Evolutionary conservation across 2,797 vertebrate genomes (phyloP).

Genomic region (Ctenopoma multispine): DNA sequence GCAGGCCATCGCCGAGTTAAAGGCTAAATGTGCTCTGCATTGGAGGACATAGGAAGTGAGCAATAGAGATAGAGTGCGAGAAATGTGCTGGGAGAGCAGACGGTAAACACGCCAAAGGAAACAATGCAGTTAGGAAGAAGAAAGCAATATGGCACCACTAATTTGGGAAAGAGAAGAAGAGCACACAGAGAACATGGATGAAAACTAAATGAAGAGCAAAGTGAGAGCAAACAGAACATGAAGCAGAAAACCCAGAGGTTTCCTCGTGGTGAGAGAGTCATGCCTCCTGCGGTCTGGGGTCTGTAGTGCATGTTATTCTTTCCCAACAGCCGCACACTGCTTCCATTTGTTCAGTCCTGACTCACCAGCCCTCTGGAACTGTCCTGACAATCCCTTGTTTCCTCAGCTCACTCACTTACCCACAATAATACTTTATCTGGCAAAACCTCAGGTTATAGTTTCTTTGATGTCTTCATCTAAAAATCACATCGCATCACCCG

Average conservation of each 20-base stretch:
- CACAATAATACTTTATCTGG: slow-evolving; percentile 3
- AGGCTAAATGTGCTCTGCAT: slow-evolving; percentile 29
- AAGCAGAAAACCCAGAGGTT: slow-evolving; percentile 68
- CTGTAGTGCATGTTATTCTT: slow-evolving; percentile 69
- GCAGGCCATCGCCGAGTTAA: slow-evolving; percentile 37
- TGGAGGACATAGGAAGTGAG: slow-evolving; percentile 22
- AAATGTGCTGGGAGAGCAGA: background rate
- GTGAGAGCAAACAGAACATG: slow-evolving; percentile 46
- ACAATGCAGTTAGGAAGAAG: background rate
- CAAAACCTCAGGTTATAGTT: slow-evolving; percentile 16
- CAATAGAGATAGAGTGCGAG: slow-evolving; percentile 23
- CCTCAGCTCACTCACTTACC: slow-evolving; percentile 7
- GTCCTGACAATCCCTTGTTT: slow-evolving; percentile 27
- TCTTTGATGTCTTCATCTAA: background rate
- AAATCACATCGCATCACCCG: background rate
- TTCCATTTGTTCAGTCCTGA: slow-evolving; percentile 25
- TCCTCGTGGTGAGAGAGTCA: slow-evolving; percentile 61
- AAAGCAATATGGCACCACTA: slow-evolving; percentile 1
- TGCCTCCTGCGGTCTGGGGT: slow-evolving; percentile 74
- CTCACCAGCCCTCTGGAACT: slow-evolving; percentile 24
- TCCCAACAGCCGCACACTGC: slow-evolving; percentile 58
- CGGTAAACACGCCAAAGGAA: slow-evolving; percentile 3
- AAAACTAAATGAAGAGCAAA: slow-evolving; percentile 42
- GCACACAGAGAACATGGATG: background rate
- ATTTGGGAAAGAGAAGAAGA: slow-evolving; percentile 15